Evolutionary conservation across 2,888 invertebrate genomes (phyloP).

Genomic region (Aspidiotus rigidus): DNA sequence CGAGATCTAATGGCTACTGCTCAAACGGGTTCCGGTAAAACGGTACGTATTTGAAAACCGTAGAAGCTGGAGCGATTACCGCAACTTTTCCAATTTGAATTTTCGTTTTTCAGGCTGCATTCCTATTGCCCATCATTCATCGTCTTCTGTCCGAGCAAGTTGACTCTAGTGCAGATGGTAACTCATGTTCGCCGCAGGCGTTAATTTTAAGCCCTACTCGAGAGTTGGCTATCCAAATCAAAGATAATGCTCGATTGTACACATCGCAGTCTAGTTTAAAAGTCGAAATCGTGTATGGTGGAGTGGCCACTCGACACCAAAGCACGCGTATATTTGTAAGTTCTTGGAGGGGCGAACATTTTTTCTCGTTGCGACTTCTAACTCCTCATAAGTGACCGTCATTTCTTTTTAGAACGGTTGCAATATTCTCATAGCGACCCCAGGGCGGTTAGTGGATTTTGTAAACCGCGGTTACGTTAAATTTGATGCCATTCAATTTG

Average conservation of each 20-base stretch:
- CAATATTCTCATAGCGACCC: conserved; percentile 64
- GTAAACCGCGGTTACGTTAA: conserved; percentile 50
- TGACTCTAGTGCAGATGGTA: conserved; percentile 47
- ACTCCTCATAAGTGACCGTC: too few relatives aligned
- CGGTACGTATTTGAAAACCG: conserved; percentile 47
- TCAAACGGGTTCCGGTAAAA: conserved; percentile 97
- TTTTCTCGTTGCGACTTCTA: too few relatives aligned
- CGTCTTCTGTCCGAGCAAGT: conserved; percentile 54
- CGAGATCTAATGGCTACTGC: conserved; percentile 95
- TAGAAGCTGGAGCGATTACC: too few relatives aligned
- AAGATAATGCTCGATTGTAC: conserved; percentile 75
- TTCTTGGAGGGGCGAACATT: not conserved
- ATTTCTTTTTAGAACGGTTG: conserved; percentile 47
- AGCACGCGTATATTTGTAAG: not conserved
- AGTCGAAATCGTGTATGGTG: conserved; percentile 72
- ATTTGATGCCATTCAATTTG: conserved; percentile 51
- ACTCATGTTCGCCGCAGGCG: conserved; percentile 64
- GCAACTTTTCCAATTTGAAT: not conserved
- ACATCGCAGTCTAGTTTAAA: conserved; percentile 63
- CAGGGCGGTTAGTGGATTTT: conserved; percentile 61
- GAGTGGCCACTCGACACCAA: conserved; percentile 68
- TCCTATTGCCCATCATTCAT: conserved; percentile 79
- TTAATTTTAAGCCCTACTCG: conserved; percentile 84
- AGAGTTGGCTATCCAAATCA: conserved; percentile 82
- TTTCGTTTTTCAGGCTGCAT: conserved; percentile 64